Percentiles rank a stretch among this genome's conserved stretches.
Evolutionary conservation across 2,888 invertebrate species (phyloP).

Genomic region (Stegophylla sp.): DNA sequence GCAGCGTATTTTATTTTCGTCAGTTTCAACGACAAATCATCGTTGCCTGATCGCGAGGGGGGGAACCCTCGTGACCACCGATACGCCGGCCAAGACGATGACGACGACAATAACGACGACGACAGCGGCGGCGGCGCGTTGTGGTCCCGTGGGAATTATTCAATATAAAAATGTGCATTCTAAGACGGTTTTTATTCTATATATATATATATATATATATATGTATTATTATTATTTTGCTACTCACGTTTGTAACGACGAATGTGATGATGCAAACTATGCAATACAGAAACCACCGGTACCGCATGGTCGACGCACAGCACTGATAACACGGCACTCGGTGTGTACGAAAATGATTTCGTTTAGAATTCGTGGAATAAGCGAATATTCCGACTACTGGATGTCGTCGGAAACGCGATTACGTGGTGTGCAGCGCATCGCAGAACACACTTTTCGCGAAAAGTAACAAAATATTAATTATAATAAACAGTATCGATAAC

Average conservation of each 20-base stretch:
- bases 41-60: background rate
- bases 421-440: conserved; percentile 30
- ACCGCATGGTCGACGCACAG: conserved; percentile 53
- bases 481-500: background rate
- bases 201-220: background rate
- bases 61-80: background rate
- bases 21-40: background rate
- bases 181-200: conserved; percentile 6
- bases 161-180: background rate
- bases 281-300: conserved; percentile 55
- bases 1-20: background rate
- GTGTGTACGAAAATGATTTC: conserved; percentile 21
- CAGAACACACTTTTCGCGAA: conserved; percentile 26
- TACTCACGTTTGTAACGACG: conserved; percentile 49
- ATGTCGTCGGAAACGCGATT: conserved; percentile 16
- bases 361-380: conserved; percentile 20
- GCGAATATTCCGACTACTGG: conserved; percentile 25
- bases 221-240: background rate
- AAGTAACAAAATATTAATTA: background rate
- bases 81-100: too few species aligned
- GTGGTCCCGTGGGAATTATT: background rate
- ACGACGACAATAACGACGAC: too few species aligned
- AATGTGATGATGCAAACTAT: conserved; percentile 44
- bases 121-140: background rate
- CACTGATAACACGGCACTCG: conserved; percentile 43